Base-by-base conservation (phyloP, 2,113 vertebrate species). In the Ciconia boyciana region DNA sequence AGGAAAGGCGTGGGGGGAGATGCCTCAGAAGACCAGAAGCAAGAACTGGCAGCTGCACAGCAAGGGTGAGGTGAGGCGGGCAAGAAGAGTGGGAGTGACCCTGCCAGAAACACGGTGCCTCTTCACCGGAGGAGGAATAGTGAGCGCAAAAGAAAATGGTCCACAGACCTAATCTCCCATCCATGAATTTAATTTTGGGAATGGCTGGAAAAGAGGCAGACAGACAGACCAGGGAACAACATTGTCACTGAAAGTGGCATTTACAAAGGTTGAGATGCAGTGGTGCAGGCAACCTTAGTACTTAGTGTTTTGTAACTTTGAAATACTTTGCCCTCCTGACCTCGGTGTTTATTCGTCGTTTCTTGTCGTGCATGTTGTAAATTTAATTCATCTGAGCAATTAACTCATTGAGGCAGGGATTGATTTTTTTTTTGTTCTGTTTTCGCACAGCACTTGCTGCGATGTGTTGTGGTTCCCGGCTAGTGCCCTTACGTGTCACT, bases 211-310 rank as follows among this genome's bases (percentile, higher is more conserved):
- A 28, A 61, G 44, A 39, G 39, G 51, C 5, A 29, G 61, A 29
- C 16, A n/a, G 34, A 7, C 2, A 2, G 72, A 55, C 5, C 26
- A 36, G 49, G 72, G 36, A 60, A 44, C 16, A 57, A 5, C 20
- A 11, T 4, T 48, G 70, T 18, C 41, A 26, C 36, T 62, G 72
- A 18, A 61, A 62, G 22, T 5, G 1, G 44, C 28, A 4, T 81
- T 94, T 78, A 11, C 28, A 58, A 54, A 91, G 15, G 14, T 2
- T 49, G 71, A 58, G 46, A 29, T 17, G 8, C 0, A 2, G 46
- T 51, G 13, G 31, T 32, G 24, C 0, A 0, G 55, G 32, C 51
- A 60, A 3, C 64, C 69, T 79, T 18, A 21, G 29, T 41, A 28
- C 66, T 77, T 74, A 18, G 11, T 7, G 6, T 29, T 44, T 64